phyloP scores from a whole-genome alignment of 2,888 invertebrate species.

The Phortica magna region DNA sequence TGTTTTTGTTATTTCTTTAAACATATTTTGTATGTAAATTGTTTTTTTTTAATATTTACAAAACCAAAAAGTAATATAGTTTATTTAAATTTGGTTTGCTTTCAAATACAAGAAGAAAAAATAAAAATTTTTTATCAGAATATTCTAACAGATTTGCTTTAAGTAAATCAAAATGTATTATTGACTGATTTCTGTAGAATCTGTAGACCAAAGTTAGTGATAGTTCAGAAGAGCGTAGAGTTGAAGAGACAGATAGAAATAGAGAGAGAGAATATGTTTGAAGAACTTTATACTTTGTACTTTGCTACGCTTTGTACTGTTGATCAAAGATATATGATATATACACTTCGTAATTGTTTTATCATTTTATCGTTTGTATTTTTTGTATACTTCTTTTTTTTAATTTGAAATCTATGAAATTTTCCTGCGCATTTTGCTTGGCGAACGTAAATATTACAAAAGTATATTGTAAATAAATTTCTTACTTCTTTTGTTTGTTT shows the following conservation, averaged over 20 bases:
- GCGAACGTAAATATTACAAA: slow-evolving; percentile 73
- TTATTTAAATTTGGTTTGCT: slow-evolving; percentile 30
- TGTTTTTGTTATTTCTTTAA: slow-evolving; percentile 32
- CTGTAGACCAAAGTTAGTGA: not conserved
- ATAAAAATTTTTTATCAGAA: slow-evolving; percentile 43
- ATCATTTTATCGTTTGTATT: slow-evolving; percentile 70
- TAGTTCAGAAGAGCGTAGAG: not conserved
- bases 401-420: slow-evolving; percentile 39
- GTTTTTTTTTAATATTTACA: slow-evolving; percentile 57
- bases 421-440: slow-evolving; percentile 50
- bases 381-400: slow-evolving; percentile 41
- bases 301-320: not conserved
- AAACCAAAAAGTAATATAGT: slow-evolving; percentile 75
- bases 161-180: not conserved
- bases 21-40: slow-evolving; percentile 42
- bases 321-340: not conserved
- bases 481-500: slow-evolving; percentile 30
- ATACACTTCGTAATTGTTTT: slow-evolving; percentile 66
- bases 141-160: slow-evolving; percentile 21
- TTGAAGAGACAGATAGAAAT: not conserved
- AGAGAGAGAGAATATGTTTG: slow-evolving; percentile 38
- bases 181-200: not conserved
- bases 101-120: slow-evolving; percentile 6
- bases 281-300: slow-evolving; percentile 21
- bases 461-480: slow-evolving; percentile 71